phyloP scores from a whole-genome alignment of 2,797 vertebrate species.

The Steatocranus sp. region DNA sequence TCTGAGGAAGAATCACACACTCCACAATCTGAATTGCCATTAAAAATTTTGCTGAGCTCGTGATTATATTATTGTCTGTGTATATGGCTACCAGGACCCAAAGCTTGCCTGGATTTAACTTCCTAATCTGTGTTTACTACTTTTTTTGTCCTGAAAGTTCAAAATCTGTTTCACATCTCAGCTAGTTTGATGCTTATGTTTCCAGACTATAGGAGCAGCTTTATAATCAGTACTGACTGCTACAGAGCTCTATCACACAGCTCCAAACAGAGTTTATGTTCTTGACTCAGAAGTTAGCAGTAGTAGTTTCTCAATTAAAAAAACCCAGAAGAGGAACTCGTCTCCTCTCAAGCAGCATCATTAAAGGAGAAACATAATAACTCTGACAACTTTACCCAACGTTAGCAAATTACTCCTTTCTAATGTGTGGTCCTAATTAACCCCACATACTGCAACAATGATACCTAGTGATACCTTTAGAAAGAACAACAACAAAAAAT shows the following conservation, averaged over 20 bases:
- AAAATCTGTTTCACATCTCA: not conserved
- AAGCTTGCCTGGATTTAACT: not conserved
- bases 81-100: not conserved
- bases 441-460: not conserved
- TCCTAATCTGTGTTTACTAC: not conserved
- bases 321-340: not conserved
- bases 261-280: not conserved
- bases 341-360: not conserved
- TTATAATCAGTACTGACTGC: not conserved
- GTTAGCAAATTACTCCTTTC: not conserved
- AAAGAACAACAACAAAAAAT: not conserved
- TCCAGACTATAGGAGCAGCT: not conserved
- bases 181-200: not conserved
- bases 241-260: not conserved
- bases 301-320: not conserved
- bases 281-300: not conserved
- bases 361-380: not conserved
- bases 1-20: not conserved
- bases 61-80: not conserved
- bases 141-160: not conserved
- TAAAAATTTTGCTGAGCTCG: not conserved
- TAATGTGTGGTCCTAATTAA: not conserved
- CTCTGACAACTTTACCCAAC: not conserved
- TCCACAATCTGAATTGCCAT: not conserved
- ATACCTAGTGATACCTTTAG: not conserved